Evolutionary conservation across 2,888 invertebrate genomes (phyloP), one percentile per base, ranked within the genome.

Genomic region (Drosophila vallismaia): DNA sequence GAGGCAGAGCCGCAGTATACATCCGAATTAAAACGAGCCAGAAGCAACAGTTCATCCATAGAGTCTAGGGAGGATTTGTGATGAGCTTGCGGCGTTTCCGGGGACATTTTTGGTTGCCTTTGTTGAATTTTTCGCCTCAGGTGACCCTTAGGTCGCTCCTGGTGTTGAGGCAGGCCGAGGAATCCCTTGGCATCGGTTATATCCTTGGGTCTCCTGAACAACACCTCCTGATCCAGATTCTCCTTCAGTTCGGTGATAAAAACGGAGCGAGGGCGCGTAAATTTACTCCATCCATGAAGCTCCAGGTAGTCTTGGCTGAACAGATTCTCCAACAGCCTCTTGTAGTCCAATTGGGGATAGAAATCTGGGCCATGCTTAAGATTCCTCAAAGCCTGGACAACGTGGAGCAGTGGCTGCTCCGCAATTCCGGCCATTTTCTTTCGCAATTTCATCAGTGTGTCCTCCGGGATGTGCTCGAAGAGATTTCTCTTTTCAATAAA

Each of bases 401-500:
- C 90, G 89, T 95, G 94, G 93, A 95, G 93, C 0, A 95, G 93
- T 0, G 96, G 95, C 72, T 95, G 94, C 85, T 96, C 95, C 2
- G 94, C 91, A 38, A 96, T 94, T 68, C 94, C 93, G 8, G 94
- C 93, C 55, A 97, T 91, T 53, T 93, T 93, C 76, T 94, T 93
- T 88, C 95, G 95, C n/a, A 95, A 92, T 63, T 93, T 92, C 26
- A 94, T 90, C 1, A 96, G 85, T 36, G 94, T 92, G 29, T 94
- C 94, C 63, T 93, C 93, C 0, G 95, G 94, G 66, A 95, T 94
- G 76, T 94, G 94, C 88, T 94, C 94, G 71, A 96, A 94, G 53
- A 96, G 92, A 91, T 97, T 96, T 74, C 95, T 94, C 44, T 93
- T 93, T 52, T 93, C 93, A 53, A 96, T 93, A 89, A 97, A 97